phyloP scores from a whole-genome alignment of 2,888 invertebrate genomes.

The Drosophila mercatorum region DNA sequence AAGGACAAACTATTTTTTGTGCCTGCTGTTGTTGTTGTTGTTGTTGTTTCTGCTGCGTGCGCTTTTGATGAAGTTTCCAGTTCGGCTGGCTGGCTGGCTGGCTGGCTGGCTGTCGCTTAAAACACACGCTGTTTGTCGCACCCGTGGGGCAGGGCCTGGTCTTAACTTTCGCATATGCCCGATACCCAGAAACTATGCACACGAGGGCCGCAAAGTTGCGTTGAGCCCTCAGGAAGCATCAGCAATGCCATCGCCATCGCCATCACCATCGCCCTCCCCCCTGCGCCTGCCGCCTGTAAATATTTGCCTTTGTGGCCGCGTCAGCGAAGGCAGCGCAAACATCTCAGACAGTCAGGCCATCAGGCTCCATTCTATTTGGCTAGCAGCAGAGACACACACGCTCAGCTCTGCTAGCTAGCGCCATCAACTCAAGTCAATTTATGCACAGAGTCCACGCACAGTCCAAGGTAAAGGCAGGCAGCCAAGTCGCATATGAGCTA shows the following conservation, averaged over 20 bases:
- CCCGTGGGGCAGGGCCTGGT: conserved; percentile 3
- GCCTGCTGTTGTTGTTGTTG: neutral
- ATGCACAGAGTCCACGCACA: conserved; percentile 26
- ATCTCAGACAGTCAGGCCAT: conserved; percentile 53
- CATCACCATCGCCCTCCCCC: neutral
- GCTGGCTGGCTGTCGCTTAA: conserved; percentile 24
- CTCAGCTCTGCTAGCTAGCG: conserved; percentile 31
- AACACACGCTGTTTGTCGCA: conserved; percentile 45
- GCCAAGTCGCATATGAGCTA: conserved; percentile 22
- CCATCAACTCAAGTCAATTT: conserved; percentile 56
- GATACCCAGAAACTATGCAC: conserved; percentile 57
- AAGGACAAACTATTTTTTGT: conserved; percentile 57
- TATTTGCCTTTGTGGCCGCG: conserved; percentile 71
- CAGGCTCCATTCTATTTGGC: conserved; percentile 9
- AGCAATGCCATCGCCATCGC: neutral
- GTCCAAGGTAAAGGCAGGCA: conserved; percentile 1
- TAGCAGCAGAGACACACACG: conserved; percentile 25
- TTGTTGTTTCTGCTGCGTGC: conserved; percentile 43
- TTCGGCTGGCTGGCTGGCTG: conserved; percentile 20
- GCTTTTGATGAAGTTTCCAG: conserved; percentile 73
- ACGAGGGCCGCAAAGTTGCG: conserved; percentile 56
- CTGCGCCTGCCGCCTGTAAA: conserved; percentile 47
- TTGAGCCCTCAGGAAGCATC: conserved; percentile 23
- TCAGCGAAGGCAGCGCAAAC: conserved; percentile 56
- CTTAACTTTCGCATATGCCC: conserved; percentile 62